Conservation (phyloP, 2,888 invertebrate species). For the Pycnomerus fuliginosus region DNA sequence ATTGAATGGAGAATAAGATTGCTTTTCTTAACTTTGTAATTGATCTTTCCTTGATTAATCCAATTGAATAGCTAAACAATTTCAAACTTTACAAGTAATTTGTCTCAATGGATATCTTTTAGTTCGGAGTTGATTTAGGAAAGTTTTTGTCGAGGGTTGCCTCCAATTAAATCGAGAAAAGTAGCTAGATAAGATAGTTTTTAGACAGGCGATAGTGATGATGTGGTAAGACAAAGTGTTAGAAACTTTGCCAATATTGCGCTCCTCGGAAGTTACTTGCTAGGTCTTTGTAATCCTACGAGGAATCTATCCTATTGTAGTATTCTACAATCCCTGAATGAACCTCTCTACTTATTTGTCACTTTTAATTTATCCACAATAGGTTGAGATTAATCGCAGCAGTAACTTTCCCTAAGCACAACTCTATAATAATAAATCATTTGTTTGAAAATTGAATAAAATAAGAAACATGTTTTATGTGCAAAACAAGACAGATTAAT, state of each 20-base stretch:
- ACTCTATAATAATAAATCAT: slow-evolving; percentile 33
- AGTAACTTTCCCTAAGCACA: slow-evolving; percentile 19
- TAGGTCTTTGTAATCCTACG: slow-evolving; percentile 26
- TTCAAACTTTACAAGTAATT: slow-evolving; percentile 42
- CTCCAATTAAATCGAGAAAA: too few species aligned
- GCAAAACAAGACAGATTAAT: too few species aligned
- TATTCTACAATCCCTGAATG: slow-evolving; percentile 27
- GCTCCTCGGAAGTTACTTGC: slow-evolving; percentile 15
- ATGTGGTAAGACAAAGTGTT: slow-evolving; percentile 19
- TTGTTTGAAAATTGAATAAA: slow-evolving; percentile 21
- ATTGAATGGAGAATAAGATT: slow-evolving; percentile 34
- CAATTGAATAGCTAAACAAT: slow-evolving; percentile 41
- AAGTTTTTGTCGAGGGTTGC: too few species aligned
- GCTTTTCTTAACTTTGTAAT: slow-evolving; percentile 37
- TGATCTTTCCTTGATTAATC: slow-evolving; percentile 43
- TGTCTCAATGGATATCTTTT: slow-evolving; percentile 45
- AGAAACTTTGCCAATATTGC: slow-evolving; percentile 23
- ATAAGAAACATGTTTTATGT: too few species aligned
- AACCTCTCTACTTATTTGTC: slow-evolving; percentile 27
- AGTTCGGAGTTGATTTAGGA: too few species aligned
- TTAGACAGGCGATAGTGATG: slow-evolving; percentile 8
- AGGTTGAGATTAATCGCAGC: slow-evolving; percentile 23
- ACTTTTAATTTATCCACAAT: slow-evolving; percentile 36
- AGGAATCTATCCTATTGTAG: slow-evolving; percentile 28
- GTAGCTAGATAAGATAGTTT: slow-evolving; percentile 25